Evolutionary conservation across 2,888 invertebrate genomes (phyloP).

Genomic region (Phengaris arion): DNA sequence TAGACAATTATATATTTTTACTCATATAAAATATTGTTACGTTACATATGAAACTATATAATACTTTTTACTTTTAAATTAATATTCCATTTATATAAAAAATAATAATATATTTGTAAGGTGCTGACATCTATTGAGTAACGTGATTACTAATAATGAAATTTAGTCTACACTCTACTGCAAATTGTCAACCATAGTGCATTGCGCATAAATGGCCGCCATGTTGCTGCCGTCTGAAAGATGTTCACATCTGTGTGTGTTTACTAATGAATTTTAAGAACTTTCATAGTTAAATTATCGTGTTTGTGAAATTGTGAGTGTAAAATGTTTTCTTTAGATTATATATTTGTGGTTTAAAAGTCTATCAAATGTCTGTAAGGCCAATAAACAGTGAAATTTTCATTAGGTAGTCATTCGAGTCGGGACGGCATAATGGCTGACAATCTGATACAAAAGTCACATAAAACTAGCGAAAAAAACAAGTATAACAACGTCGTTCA

Average conservation of each 20-base stretch:
- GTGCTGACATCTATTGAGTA: constrained; percentile 53
- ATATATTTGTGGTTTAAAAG: constrained; percentile 71
- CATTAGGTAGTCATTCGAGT: constrained; percentile 80
- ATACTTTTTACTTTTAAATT: neutral
- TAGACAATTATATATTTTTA: neutral
- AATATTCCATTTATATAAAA: neutral
- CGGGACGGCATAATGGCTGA: constrained; percentile 82
- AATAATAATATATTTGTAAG: neutral
- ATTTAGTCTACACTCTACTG: constrained; percentile 72
- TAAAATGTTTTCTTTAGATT: constrained; percentile 76
- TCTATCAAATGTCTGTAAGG: constrained; percentile 78
- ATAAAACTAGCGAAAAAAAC: constrained; percentile 82
- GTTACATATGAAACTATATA: neutral
- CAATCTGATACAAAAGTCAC: constrained; percentile 82
- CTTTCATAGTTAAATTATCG: constrained; percentile 72
- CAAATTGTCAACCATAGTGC: constrained; percentile 80
- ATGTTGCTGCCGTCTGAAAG: constrained; percentile 81
- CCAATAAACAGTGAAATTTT: constrained; percentile 79
- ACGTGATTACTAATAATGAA: constrained; percentile 44
- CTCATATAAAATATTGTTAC: neutral
- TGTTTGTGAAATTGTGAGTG: constrained; percentile 79
- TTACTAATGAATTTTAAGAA: constrained; percentile 79
- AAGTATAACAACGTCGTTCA: constrained; percentile 82
- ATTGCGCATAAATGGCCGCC: constrained; percentile 81
- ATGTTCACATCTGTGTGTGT: constrained; percentile 80